Conservation (phyloP, 35 echinoderm and acorn worm genomes). For the Chiridota heheva region DNA sequence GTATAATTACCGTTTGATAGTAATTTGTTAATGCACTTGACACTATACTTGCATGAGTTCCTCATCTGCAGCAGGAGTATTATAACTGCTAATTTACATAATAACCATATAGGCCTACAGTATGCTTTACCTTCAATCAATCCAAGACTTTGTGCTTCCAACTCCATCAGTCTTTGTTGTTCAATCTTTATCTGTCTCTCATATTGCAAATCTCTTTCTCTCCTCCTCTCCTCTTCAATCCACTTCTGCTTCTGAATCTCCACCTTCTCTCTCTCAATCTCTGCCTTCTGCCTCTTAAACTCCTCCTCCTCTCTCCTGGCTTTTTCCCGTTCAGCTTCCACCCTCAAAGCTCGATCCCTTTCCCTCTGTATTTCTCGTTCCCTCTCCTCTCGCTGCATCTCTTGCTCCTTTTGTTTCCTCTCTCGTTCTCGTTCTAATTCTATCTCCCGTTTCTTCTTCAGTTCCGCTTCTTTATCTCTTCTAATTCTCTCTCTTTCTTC, state of each 20-base stretch:
- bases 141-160: too few species aligned
- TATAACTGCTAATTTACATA: too few species aligned
- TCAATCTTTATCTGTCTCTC: constrained; percentile 51
- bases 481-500: constrained; percentile 32
- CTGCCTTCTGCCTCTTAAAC: background rate
- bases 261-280: constrained; percentile 19
- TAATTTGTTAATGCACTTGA: too few species aligned
- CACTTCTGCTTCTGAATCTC: constrained; percentile 26
- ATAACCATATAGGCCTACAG: too few species aligned
- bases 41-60: too few species aligned
- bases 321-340: constrained; percentile 4
- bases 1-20: too few species aligned
- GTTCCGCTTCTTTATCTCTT: background rate
- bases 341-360: background rate
- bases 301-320: constrained; percentile 12
- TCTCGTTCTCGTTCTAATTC: constrained; percentile 44
- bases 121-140: too few species aligned
- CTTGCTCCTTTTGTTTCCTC: constrained; percentile 24
- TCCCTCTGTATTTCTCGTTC: background rate
- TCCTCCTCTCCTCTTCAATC: constrained; percentile 39
- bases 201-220: constrained; percentile 32
- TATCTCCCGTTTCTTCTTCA: constrained; percentile 13
- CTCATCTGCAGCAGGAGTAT: too few species aligned
- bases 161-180: background rate
- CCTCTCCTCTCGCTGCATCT: constrained; percentile 32